These are phyloP conservation scores for Aricia agestis DNA, from an alignment of 1,140 invertebrate species.

Conservation along the genomic window DNA sequence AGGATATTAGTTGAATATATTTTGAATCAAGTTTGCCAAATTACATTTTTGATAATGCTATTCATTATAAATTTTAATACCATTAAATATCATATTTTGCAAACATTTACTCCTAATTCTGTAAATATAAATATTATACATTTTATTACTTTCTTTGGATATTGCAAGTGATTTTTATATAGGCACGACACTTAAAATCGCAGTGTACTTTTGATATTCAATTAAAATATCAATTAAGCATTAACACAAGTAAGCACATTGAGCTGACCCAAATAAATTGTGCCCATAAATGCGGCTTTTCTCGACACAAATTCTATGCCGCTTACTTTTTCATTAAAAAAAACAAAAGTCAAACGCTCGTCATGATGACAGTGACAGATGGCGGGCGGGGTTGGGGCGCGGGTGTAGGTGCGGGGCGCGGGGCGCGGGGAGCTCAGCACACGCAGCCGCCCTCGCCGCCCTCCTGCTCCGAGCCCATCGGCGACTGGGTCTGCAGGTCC, in stretches of 20 bases:
- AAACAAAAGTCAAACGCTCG: background rate
- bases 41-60: no score
- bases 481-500: conserved; percentile 85
- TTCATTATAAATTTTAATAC: no score
- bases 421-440: conserved; percentile 77
- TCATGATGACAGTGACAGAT: conserved; percentile 9
- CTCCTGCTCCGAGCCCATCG: conserved; percentile 83
- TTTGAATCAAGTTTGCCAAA: no score
- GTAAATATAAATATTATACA: no score
- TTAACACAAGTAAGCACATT: background rate
- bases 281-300: background rate
- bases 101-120: no score
- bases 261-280: background rate
- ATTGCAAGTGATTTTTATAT: no score
- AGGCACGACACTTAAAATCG: background rate
- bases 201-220: background rate
- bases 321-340: background rate
- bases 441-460: conserved; percentile 87
- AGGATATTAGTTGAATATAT: no score
- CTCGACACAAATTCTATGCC: background rate
- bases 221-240: no score
- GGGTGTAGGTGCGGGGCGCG: conserved; percentile 2
- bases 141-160: no score
- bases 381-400: conserved; percentile 29
- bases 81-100: no score